A percentile compares a stretch with the other conserved stretches of the same genome.
These are phyloP conservation scores for Anas acuta DNA, from an alignment of 2,797 vertebrate species.

Conservation along the genomic window DNA sequence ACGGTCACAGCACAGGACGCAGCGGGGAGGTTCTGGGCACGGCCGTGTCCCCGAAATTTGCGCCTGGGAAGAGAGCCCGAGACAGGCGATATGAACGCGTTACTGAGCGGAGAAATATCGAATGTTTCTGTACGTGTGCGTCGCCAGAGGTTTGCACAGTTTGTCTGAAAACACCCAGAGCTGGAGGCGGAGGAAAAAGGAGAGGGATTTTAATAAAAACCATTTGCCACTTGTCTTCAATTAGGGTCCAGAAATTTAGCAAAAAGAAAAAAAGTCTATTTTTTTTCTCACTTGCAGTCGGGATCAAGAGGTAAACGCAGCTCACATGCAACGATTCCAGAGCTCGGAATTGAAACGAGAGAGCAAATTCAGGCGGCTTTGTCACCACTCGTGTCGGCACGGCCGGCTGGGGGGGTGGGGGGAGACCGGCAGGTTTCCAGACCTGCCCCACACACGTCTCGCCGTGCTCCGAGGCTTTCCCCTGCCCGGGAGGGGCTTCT, in stretches of 20 bases:
- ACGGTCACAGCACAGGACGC: not conserved
- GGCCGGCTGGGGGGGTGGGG: not conserved
- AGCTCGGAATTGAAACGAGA: not conserved
- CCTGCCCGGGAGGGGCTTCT: not conserved
- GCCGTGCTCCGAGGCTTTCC: not conserved
- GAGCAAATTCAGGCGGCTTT: not conserved
- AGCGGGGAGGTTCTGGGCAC: not conserved
- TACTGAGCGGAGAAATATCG: not conserved
- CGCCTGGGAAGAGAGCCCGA: not conserved
- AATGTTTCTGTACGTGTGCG: not conserved
- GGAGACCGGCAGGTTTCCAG: slow-evolving; percentile 78
- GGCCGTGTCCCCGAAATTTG: not conserved
- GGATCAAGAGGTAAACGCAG: not conserved
- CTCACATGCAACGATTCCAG: not conserved
- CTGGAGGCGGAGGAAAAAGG: not conserved
- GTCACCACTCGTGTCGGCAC: not conserved
- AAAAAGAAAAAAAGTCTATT: not conserved
- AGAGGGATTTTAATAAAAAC: slow-evolving; percentile 32
- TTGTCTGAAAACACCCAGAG: slow-evolving; percentile 34
- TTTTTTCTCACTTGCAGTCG: not conserved
- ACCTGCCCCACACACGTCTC: not conserved
- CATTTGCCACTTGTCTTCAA: slow-evolving; percentile 61
- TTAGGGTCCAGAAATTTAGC: slow-evolving; percentile 33
- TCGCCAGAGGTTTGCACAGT: slow-evolving; percentile 27
- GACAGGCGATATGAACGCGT: not conserved